Percentiles rank a stretch among this genome's conserved stretches.
These are phyloP conservation scores for Chrysolina haemoptera DNA, from an alignment of 2,888 invertebrate genomes.

Conservation along the genomic window DNA sequence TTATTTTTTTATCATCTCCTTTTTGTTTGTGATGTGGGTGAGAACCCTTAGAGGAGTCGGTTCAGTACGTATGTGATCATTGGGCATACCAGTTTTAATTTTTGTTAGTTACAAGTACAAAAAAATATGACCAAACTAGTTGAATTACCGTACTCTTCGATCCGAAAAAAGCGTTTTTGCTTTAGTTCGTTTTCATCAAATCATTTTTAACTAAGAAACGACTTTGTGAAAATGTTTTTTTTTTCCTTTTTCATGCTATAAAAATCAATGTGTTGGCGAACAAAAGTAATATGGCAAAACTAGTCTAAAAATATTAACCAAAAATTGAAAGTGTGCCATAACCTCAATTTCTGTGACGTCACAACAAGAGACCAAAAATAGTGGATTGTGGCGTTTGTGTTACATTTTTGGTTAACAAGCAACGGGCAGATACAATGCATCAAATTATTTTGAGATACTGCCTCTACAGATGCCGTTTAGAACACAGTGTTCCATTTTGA, in stretches of 20 bases:
- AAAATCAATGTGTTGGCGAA: conserved; percentile 43
- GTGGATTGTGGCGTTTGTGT: conserved; percentile 49
- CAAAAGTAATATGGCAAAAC: conserved; percentile 45
- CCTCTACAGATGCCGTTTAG: conserved; percentile 57
- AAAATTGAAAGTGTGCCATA: conserved; percentile 54
- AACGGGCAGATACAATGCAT: conserved; percentile 53
- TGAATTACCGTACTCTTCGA: conserved; percentile 44
- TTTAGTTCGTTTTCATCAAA: conserved; percentile 31
- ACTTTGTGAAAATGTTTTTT: conserved; percentile 37
- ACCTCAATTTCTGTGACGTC: conserved; percentile 50
- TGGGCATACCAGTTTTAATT: conserved; percentile 52
- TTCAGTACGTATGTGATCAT: conserved; percentile 43
- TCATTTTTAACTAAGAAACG: conserved; percentile 35
- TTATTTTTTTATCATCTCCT: conserved; percentile 41
- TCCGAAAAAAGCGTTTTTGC: conserved; percentile 35
- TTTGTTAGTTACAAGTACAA: conserved; percentile 60
- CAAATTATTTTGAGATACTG: conserved; percentile 61
- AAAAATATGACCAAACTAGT: conserved; percentile 57
- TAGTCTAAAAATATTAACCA: conserved; percentile 48
- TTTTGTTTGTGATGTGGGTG: conserved; percentile 56
- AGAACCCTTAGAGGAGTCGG: conserved; percentile 49
- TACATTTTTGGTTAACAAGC: conserved; percentile 35
- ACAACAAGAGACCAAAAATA: conserved; percentile 56
- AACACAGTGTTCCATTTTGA: conserved; percentile 62
- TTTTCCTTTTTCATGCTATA: conserved; percentile 30